A percentile compares a stretch with the other conserved stretches of the same genome.
Evolutionary conservation across 2,113 vertebrate species (phyloP).

Genomic region (Trogon surrucura): DNA sequence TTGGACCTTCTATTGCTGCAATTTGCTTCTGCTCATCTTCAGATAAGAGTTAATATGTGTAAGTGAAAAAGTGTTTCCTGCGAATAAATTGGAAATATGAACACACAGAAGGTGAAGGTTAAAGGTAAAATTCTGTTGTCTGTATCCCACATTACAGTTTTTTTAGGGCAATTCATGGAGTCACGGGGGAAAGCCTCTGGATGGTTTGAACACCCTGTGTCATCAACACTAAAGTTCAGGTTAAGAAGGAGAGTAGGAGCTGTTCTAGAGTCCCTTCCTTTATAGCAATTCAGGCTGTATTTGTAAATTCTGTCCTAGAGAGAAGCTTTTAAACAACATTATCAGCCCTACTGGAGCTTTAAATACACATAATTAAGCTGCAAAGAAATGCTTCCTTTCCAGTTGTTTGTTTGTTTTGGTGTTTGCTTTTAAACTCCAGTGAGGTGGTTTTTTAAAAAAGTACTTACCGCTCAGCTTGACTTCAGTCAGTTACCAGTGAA

Average conservation of each 20-base stretch:
- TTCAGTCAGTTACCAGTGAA: conserved; percentile 9
- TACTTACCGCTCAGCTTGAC: conserved; percentile 8
- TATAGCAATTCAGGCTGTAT: conserved; percentile 23
- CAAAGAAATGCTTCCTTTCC: conserved; percentile 10
- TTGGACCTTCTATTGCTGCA: accelerated
- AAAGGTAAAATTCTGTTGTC: neutral
- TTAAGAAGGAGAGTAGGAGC: neutral
- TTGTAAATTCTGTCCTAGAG: conserved; percentile 7
- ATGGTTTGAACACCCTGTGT: neutral
- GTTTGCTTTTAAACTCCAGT: neutral
- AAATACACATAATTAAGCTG: conserved; percentile 58
- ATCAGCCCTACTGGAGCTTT: conserved; percentile 50
- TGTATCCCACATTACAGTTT: neutral
- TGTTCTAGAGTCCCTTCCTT: neutral
- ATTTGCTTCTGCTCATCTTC: neutral
- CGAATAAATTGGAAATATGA: neutral
- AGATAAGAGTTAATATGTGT: neutral
- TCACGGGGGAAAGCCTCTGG: neutral
- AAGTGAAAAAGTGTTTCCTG: neutral
- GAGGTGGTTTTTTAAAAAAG: neutral
- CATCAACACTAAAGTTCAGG: neutral
- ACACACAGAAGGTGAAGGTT: neutral
- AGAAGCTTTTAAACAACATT: conserved; percentile 49
- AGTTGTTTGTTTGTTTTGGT: no score
- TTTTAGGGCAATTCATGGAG: neutral